Evolutionary conservation across 2,113 vertebrate genomes (phyloP).

Genomic region (Philantomba maxwellii): DNA sequence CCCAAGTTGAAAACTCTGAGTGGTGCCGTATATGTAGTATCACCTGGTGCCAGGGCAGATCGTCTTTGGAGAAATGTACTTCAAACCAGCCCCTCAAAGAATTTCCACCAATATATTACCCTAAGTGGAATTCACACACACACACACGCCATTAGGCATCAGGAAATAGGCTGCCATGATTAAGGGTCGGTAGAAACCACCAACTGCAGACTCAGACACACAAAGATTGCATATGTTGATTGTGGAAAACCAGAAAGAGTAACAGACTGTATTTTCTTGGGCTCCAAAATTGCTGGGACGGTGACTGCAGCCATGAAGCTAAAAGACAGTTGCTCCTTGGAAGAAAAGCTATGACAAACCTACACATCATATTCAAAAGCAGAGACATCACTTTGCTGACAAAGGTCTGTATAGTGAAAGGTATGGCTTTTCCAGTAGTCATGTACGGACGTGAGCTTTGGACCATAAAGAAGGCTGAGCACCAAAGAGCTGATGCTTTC

Average conservation of each 20-base stretch:
- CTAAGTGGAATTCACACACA: background rate
- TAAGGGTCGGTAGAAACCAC: background rate
- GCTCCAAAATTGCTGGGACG: background rate
- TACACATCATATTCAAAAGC: rapidly evolving
- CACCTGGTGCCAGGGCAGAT: background rate
- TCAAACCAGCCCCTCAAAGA: background rate
- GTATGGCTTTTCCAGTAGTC: background rate
- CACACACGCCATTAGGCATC: background rate
- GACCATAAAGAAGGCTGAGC: background rate
- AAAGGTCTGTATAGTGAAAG: background rate
- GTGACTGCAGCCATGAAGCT: background rate
- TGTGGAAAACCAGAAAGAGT: rapidly evolving
- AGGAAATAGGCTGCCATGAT: background rate
- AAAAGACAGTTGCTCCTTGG: background rate
- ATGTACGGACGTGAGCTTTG: background rate
- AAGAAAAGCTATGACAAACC: background rate
- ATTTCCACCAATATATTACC: background rate
- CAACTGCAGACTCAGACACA: background rate
- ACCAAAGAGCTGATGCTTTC: background rate
- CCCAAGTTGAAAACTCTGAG: background rate
- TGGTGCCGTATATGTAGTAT: background rate
- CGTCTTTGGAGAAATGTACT: background rate
- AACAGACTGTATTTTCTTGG: background rate
- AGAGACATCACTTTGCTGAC: background rate
- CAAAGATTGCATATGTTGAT: background rate